Percentiles rank a stretch among this genome's conserved stretches.
Conservation (phyloP, 2,888 invertebrate genomes). For the Melangyna quadrimaculata region DNA sequence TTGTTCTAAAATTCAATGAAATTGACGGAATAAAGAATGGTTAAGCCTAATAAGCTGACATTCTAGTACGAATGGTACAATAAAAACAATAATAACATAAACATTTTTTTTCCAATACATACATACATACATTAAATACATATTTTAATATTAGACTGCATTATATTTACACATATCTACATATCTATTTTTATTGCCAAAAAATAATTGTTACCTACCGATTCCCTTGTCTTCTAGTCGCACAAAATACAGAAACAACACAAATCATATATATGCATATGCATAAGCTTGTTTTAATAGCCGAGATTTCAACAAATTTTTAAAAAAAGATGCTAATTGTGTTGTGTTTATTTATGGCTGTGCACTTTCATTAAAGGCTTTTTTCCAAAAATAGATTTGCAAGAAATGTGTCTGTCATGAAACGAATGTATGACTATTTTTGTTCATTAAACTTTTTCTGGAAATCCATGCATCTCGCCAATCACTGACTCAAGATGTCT, state of each 20-base stretch:
- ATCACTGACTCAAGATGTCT: background rate
- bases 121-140: too few species aligned
- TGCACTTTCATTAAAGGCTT: background rate
- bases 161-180: too few species aligned
- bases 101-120: too few species aligned
- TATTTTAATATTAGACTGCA: background rate
- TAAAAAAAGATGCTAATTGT: background rate
- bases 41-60: too few species aligned
- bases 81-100: too few species aligned
- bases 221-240: background rate
- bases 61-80: too few species aligned
- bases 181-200: background rate
- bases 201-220: background rate
- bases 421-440: background rate
- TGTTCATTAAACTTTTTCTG: background rate
- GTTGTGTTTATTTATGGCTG: background rate
- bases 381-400: background rate
- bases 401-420: background rate
- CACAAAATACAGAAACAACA: background rate
- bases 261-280: background rate
- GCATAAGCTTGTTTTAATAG: background rate
- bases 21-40: too few species aligned
- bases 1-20: too few species aligned
- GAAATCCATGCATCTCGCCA: background rate
- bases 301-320: background rate